These are phyloP conservation scores for Cottus gobio DNA, from an alignment of 2,113 vertebrate species.

Conservation along the genomic window DNA sequence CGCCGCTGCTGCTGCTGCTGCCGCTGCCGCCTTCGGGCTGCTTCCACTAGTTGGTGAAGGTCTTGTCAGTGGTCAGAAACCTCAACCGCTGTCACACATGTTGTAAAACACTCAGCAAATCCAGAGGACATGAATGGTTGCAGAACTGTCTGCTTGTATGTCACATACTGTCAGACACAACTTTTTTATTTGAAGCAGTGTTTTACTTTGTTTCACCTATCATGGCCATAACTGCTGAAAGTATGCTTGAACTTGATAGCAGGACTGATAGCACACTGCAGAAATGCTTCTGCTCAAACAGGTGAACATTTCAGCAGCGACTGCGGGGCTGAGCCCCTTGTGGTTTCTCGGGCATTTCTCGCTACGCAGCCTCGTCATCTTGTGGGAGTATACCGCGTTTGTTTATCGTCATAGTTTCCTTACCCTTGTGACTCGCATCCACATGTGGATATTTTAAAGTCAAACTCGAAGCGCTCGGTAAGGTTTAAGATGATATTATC, in stretches of 20 bases:
- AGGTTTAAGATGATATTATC: slow-evolving; percentile 54
- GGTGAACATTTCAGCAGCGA: slow-evolving; percentile 44
- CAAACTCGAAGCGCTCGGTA: slow-evolving; percentile 39
- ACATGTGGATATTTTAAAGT: slow-evolving; percentile 61
- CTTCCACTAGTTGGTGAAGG: slow-evolving; percentile 55
- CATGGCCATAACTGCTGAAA: not conserved
- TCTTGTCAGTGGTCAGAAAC: slow-evolving; percentile 73
- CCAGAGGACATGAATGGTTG: slow-evolving; percentile 32
- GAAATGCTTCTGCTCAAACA: slow-evolving; percentile 35
- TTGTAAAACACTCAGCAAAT: slow-evolving; percentile 43
- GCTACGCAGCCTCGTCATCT: slow-evolving; percentile 68
- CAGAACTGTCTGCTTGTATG: slow-evolving; percentile 6
- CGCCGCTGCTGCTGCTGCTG: slow-evolving; percentile 39
- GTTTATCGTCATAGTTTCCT: slow-evolving; percentile 75
- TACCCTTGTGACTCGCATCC: slow-evolving; percentile 55
- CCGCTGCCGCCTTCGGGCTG: slow-evolving; percentile 54
- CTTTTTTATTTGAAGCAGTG: slow-evolving; percentile 9
- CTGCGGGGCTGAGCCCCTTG: slow-evolving; percentile 57
- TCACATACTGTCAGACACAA: slow-evolving; percentile 12
- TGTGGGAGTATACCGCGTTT: slow-evolving; percentile 66
- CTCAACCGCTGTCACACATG: slow-evolving; percentile 65
- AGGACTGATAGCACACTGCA: slow-evolving; percentile 4
- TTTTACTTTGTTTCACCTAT: not conserved
- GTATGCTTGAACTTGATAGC: slow-evolving; percentile 13
- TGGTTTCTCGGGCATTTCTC: slow-evolving; percentile 74